These are phyloP conservation scores for Xylota segnis DNA, from an alignment of 2,888 invertebrate genomes.

Conservation along the genomic window DNA sequence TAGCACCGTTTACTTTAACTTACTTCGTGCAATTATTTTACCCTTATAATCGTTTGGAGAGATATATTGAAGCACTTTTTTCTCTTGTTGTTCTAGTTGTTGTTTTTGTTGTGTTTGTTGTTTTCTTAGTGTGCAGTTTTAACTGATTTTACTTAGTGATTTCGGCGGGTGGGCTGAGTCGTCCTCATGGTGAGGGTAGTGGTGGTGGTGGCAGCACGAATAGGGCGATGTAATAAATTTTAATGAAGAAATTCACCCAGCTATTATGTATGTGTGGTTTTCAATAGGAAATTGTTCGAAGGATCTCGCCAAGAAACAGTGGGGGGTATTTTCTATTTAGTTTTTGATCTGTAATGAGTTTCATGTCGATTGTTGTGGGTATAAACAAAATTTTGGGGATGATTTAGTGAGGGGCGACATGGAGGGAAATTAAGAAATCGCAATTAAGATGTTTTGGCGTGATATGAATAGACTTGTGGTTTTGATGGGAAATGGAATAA, in stretches of 20 bases:
- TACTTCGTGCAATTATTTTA: constrained; percentile 73
- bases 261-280: constrained; percentile 53
- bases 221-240: constrained; percentile 66
- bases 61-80: constrained; percentile 54
- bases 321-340: constrained; percentile 25
- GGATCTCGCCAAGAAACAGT: not conserved
- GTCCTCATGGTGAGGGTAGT: too few species aligned
- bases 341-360: constrained; percentile 59
- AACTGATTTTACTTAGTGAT: constrained; percentile 64
- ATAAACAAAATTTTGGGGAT: not conserved
- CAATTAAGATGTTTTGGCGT: constrained; percentile 38
- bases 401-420: not conserved
- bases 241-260: constrained; percentile 64
- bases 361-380: constrained; percentile 37
- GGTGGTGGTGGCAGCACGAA: constrained; percentile 8
- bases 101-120: not conserved
- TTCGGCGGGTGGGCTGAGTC: constrained; percentile 9
- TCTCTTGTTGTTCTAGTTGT: too few species aligned
- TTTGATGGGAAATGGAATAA: not conserved
- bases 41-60: constrained; percentile 72
- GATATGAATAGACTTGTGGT: constrained; percentile 1
- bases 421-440: constrained; percentile 9
- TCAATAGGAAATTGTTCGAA: constrained; percentile 54
- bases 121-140: constrained; percentile 49
- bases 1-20: constrained; percentile 75